These are phyloP conservation scores for Chiloscyllium punctatum DNA, from an alignment of 2,797 vertebrate genomes.

Conservation along the genomic window DNA sequence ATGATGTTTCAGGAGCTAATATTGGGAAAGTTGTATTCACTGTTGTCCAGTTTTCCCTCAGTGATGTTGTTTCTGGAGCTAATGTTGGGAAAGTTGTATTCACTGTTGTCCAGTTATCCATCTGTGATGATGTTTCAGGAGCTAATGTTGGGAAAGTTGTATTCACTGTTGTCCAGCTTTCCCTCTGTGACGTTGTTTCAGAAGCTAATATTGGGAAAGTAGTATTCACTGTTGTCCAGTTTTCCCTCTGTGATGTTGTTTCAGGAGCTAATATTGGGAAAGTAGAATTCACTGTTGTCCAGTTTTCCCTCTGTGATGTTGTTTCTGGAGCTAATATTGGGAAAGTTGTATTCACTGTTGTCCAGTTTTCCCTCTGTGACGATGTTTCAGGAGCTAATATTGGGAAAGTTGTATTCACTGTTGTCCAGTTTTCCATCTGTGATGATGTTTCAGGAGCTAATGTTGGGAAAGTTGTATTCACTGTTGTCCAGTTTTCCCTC, in stretches of 20 bases:
- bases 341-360: not conserved
- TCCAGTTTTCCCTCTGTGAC: not conserved
- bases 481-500: not conserved
- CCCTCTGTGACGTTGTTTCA: not conserved
- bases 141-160: no score
- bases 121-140: no score
- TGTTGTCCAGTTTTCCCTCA: no score
- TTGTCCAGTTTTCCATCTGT: not conserved
- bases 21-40: no score
- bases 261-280: not conserved
- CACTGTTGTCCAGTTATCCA: no score
- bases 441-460: not conserved
- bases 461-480: not conserved
- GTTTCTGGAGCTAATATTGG: no score
- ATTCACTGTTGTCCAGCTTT: not conserved
- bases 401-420: not conserved
- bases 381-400: not conserved
- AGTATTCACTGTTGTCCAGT: not conserved
- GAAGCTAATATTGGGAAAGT: not conserved
- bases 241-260: not conserved
- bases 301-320: not conserved
- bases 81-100: no score
- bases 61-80: no score
- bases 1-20: no score
- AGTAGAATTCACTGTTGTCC: not conserved